Base-by-base conservation (phyloP, 2,797 vertebrate genomes). In the Clarias pachynema region DNA sequence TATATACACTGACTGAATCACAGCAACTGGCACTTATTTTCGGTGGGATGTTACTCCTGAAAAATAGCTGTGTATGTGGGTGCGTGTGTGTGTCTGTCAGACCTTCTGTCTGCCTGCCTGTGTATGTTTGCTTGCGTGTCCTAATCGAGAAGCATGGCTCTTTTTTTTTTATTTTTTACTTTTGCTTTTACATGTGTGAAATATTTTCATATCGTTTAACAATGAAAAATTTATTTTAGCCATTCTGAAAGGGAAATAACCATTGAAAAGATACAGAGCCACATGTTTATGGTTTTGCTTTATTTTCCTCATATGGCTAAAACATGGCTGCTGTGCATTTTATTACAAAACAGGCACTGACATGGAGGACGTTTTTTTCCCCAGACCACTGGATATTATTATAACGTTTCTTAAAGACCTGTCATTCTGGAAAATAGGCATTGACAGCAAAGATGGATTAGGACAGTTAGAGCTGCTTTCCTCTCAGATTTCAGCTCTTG, bases 401-500 rank as follows among this genome's bases (percentile, higher is more conserved):
- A 80, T 83, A 22, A 15, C 69, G 56, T 56, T 83, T 77, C n/a
- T 22, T 83, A n/a, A 72, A 59, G 57, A 24, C 22, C 49, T 20
- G 57, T 68, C 34, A 56, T 77, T 66, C 60, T 78, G 63, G 49
- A 68, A 78, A 77, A 78, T 44, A 26, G 29, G 83, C 62, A 68
- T 8, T 0, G 29, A 53, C 44, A 16, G 57, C 59, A 74, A 59
- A 75, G 73, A 75, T 74, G 8, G 34, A 83, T 56, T 82, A 82
- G 62, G 34, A 60, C 14, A 63, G 57, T 65, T 44, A 83, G 12
- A 68, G 49, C 14, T 37, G 73, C 16, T 15, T 20, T 74, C 26
- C 40, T 74, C 60, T 74, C 14, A 60, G 37, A 79, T 83, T 79
- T 73, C 81, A 86, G 80, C 69, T 92, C 89, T 85, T 81, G 74